Evolutionary conservation across 2,797 vertebrate genomes (phyloP).

Genomic region (Amblyopsis hoosieri): DNA sequence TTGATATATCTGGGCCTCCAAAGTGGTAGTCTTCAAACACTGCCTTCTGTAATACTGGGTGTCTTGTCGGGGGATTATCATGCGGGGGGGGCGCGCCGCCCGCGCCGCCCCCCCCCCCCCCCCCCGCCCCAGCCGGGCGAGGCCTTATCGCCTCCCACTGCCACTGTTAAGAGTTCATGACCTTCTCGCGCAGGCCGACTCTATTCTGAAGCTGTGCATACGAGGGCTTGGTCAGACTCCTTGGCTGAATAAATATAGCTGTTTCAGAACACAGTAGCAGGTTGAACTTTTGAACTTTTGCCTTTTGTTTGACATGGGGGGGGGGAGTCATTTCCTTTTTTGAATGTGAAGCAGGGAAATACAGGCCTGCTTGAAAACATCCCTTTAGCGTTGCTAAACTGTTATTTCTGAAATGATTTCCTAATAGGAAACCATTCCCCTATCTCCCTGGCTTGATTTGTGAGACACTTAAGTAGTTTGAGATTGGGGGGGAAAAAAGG

Average conservation of each 20-base stretch:
- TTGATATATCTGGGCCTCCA: conserved; percentile 82
- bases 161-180: conserved; percentile 62
- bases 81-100: neutral
- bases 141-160: conserved; percentile 56
- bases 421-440: conserved; percentile 58
- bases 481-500: conserved; percentile 23
- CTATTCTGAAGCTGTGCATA: conserved; percentile 48
- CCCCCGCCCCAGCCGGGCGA: neutral
- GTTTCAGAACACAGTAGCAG: conserved; percentile 37
- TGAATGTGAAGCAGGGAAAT: conserved; percentile 17
- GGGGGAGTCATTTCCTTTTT: conserved; percentile 30
- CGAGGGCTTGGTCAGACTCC: conserved; percentile 42
- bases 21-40: neutral
- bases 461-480: conserved; percentile 53
- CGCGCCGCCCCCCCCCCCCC: neutral
- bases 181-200: conserved; percentile 52
- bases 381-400: conserved; percentile 25
- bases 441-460: conserved; percentile 61
- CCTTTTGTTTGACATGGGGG: conserved; percentile 44
- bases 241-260: conserved; percentile 63
- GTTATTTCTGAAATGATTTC: conserved; percentile 55
- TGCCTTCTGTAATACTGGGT: neutral
- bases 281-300: conserved; percentile 68
- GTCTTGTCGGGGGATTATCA: neutral
- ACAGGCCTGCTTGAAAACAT: conserved; percentile 19